These are phyloP conservation scores for Apis dorsata DNA, from an alignment of 1,140 invertebrate genomes.

Conservation along the genomic window DNA sequence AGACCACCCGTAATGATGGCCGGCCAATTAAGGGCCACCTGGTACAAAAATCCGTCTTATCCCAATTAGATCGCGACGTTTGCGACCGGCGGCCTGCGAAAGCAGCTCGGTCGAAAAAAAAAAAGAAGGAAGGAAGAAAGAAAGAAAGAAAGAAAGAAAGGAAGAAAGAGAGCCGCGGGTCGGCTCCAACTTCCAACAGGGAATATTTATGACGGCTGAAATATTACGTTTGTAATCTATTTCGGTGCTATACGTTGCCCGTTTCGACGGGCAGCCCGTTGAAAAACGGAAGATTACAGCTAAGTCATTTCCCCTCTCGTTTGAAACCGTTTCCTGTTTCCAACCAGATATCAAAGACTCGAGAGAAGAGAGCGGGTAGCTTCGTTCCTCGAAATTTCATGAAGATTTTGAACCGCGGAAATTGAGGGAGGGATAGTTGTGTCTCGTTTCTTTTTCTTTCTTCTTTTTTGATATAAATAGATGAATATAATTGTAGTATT, in stretches of 20 bases:
- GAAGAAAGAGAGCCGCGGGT: conserved; percentile 1
- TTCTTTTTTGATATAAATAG: neutral
- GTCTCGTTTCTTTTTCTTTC: no score
- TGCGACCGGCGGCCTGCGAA: conserved; percentile 31
- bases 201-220: conserved; percentile 65
- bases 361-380: neutral
- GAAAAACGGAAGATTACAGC: conserved; percentile 27
- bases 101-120: neutral
- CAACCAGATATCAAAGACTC: conserved; percentile 1
- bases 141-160: no score
- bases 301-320: conserved; percentile 55
- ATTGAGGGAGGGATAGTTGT: neutral
- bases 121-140: neutral
- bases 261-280: conserved; percentile 24
- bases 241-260: conserved; percentile 39
- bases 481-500: neutral
- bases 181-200: conserved; percentile 8
- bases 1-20: conserved; percentile 59
- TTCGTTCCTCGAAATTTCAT: conserved; percentile 18
- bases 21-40: conserved; percentile 65
- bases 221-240: conserved; percentile 69
- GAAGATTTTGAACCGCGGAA: conserved; percentile 35
- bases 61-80: conserved; percentile 62
- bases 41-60: conserved; percentile 60
- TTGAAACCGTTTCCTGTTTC: conserved; percentile 37